Evolutionary conservation across 2,113 vertebrate genomes (phyloP), one percentile per base, ranked within the genome.

Genomic region (Sinocyclocheilus grahami): DNA sequence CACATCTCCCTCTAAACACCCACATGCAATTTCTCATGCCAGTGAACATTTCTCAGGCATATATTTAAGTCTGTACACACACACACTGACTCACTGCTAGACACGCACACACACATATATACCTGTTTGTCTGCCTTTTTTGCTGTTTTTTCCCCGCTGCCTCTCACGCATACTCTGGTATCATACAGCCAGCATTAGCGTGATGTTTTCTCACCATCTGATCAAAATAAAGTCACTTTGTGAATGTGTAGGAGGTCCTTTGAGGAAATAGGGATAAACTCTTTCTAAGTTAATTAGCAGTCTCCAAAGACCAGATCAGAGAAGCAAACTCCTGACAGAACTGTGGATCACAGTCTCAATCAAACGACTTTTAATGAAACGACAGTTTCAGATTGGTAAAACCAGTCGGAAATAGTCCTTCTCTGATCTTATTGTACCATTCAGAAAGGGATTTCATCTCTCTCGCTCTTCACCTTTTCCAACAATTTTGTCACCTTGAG

Each of bases 201-300:
- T 37, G 62, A 81, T 67, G 69, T 82, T 82, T 85, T 81, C 78
- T 82, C 69, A 51, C 58, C 48, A 72, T 82, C 78, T 82, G 48
- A 65, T 53, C 22, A 83, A 62, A 85, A 77, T 71, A 58, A 88
- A 75, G 87, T 83, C 33, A 48, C 53, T 65, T 83, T 76, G 55
- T 39, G 33, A 58, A 5, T 86, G 87, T 83, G 87, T 88, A 46
- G 87, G 87, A 86, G 84, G 87, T 83, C 63, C 75, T 63, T 81
- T 72, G 85, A 78, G 75, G 72, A 33, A 46, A 86, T 10, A 76
- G 67, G 80, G 65, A 86, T 76, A 79, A 63, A 79, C 78, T 86
- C 51, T 69, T 72, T 72, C 20, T n/a, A 69, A 83, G 22, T 83
- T 88, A 86, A 86, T 86, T 86, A 83, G 53, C 80, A 79, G 53